Evolutionary conservation across 1,140 invertebrate genomes (phyloP).

Genomic region (Hyposmocoma kahamanoa): DNA sequence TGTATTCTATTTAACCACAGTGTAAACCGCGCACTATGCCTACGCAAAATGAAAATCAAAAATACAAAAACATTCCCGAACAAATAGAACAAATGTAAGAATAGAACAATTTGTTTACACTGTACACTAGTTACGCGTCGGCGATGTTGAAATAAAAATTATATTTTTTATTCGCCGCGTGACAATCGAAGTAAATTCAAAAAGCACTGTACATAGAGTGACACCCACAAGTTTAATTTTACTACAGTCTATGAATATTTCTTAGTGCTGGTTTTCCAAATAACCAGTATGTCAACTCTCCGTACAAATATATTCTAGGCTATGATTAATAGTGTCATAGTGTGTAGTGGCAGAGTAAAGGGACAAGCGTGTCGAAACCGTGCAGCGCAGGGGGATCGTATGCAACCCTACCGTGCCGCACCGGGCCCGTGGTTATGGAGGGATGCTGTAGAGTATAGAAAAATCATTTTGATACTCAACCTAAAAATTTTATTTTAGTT

Average conservation of each 20-base stretch:
- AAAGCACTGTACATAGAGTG: neutral
- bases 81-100: conserved; percentile 22
- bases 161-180: conserved; percentile 45
- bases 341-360: conserved; percentile 25
- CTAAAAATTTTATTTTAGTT: too few relatives aligned
- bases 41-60: too few relatives aligned
- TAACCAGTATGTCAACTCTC: neutral
- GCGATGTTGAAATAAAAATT: conserved; percentile 59
- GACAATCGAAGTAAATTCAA: conserved; percentile 26
- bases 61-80: too few relatives aligned
- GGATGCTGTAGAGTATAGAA: conserved; percentile 24
- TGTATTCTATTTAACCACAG: too few relatives aligned
- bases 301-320: conserved; percentile 15
- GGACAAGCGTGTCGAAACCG: conserved; percentile 56
- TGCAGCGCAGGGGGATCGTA: too few relatives aligned
- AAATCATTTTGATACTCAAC: too few relatives aligned
- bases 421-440: conserved; percentile 39
- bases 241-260: too few relatives aligned
- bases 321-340: conserved; percentile 22
- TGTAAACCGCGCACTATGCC: too few relatives aligned
- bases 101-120: conserved; percentile 64
- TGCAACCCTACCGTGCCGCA: conserved; percentile 61
- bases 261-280: too few relatives aligned
- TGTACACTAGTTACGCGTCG: conserved; percentile 54
- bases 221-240: too few relatives aligned